phyloP scores from a whole-genome alignment of 2,113 vertebrate species.

The Malurus alboscapulatus region DNA sequence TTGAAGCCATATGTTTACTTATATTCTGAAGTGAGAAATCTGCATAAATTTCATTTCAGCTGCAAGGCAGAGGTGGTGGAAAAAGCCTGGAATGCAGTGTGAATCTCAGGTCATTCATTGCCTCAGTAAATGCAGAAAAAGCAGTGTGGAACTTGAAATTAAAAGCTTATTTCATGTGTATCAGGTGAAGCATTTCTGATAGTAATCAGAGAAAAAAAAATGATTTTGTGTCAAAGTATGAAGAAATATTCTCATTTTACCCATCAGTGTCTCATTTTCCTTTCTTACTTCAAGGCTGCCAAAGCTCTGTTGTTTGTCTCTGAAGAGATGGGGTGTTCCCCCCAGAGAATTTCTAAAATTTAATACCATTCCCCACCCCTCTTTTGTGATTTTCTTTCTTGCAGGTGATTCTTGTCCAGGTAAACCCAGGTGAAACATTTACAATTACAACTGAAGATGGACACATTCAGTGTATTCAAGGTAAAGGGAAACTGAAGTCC shows the following conservation, averaged over 20 bases:
- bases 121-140: background rate
- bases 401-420: slow-evolving; percentile 83
- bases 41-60: background rate
- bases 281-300: background rate
- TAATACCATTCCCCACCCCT: background rate
- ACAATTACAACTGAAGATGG: slow-evolving; percentile 84
- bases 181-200: background rate
- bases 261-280: background rate
- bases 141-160: background rate
- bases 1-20: background rate
- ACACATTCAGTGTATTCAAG: slow-evolving; percentile 81
- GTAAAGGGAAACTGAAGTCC: slow-evolving; percentile 48
- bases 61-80: background rate
- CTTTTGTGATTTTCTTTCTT: background rate
- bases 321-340: background rate
- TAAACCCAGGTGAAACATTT: slow-evolving; percentile 83
- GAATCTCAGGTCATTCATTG: background rate
- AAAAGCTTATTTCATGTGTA: background rate
- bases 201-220: background rate
- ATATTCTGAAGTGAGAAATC: background rate
- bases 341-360: background rate
- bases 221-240: background rate
- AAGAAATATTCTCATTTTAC: background rate
- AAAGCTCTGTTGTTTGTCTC: background rate
- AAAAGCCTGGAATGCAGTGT: background rate